Conservation (phyloP, 2,888 invertebrate genomes). For the Hyles lineata region DNA sequence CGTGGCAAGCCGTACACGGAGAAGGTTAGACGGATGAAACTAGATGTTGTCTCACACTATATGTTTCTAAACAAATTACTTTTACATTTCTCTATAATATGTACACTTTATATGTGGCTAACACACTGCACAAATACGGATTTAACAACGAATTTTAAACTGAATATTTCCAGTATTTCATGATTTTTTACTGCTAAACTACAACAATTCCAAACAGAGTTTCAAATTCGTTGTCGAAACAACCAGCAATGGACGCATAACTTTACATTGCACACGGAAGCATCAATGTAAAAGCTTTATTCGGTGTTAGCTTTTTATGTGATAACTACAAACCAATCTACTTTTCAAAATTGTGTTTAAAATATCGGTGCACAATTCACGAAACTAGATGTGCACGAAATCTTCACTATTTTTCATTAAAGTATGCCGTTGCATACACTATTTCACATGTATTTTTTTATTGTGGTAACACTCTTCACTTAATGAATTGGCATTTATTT, state of each 20-base stretch:
- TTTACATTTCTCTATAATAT: conserved; percentile 46
- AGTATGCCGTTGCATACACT: conserved; percentile 12
- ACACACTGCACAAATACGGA: conserved; percentile 51
- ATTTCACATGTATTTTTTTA: conserved; percentile 17
- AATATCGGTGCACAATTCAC: conserved; percentile 8
- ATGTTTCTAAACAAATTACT: conserved; percentile 59
- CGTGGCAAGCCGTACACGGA: conserved; percentile 91
- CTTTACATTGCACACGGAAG: conserved; percentile 41
- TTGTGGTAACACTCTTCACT: conserved; percentile 37
- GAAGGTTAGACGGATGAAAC: conserved; percentile 88
- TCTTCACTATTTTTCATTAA: neutral
- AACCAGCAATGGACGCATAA: conserved; percentile 33
- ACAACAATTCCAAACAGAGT: neutral
- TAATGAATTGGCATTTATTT: conserved; percentile 33
- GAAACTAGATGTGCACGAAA: conserved; percentile 2
- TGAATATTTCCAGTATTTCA: too few species aligned
- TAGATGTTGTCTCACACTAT: conserved; percentile 73
- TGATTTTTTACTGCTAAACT: too few species aligned
- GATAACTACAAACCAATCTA: conserved; percentile 46
- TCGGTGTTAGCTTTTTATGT: conserved; percentile 61
- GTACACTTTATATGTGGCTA: conserved; percentile 70
- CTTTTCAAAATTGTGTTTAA: neutral
- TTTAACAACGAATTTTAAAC: conserved; percentile 2
- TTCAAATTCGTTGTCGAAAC: neutral
- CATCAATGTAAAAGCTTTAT: conserved; percentile 46